Evolutionary conservation across 2,113 vertebrate genomes (phyloP), one percentile per base, ranked within the genome.

Genomic region (Microcebus lehilahytsara): DNA sequence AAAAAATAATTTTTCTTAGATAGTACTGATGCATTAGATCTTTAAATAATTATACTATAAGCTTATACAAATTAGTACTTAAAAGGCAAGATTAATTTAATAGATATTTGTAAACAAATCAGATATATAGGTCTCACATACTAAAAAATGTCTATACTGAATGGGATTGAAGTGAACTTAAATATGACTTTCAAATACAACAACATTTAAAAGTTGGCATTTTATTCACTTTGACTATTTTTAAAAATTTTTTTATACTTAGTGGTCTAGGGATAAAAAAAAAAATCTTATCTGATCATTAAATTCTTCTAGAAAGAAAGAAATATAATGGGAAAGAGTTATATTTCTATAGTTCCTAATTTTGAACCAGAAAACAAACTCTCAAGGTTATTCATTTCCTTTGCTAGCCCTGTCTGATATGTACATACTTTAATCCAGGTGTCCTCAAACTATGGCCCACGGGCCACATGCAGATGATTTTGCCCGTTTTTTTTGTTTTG

Each of bases 311-410:
- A 19, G 4, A 85, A 90, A 97, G 56, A 77, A 69, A 64, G 40
- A 53, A 58, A 71, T 83, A 6, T 37, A 58, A 9, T 95, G 71
- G 5, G 10, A 74, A 96, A 90, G 25, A n/a, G 9, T 8, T 74
- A 9, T 62, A 1, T 60, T 89, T 53, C 40, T 58, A 53, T 32
- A 89, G 56, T 53, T 71, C 6, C 49, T 89, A 67, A 86, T 53
- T 96, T 72, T 72, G 11, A 78, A 60, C 19, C 17, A 94, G 25
- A 16, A 96, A 27, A 10, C 10, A 5, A 58, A 78, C 2, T 40
- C 16, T 75, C 22, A 81, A 19, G 37, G 8, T 81, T 86, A 37
- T 72, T 79, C 32, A 84, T 93, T 97, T 96, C 49, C 72, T 91
- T 78, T 86, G 20, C 25, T n/a, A 60, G 25, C 1, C 56, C 32